Evolutionary conservation across 2,113 vertebrate species (phyloP).

Genomic region (Toxostoma redivivum): DNA sequence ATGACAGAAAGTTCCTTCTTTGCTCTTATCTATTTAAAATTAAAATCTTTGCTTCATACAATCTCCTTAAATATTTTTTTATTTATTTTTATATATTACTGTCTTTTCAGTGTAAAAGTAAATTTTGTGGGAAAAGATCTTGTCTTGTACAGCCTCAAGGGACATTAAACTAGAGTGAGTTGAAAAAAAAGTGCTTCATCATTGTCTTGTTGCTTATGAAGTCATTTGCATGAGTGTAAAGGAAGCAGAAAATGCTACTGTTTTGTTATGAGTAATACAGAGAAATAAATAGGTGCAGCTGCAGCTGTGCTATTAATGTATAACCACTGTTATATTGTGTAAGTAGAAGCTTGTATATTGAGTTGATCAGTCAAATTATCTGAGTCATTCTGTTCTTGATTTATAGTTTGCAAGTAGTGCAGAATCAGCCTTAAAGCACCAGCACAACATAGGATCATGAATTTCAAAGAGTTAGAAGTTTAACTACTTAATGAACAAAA

Average conservation of each 20-base stretch:
- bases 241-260: not conserved
- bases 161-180: not conserved
- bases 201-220: not conserved
- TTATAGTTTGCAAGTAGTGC: not conserved
- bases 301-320: not conserved
- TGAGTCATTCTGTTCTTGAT: not conserved
- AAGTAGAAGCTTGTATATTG: not conserved
- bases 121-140: not conserved
- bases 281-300: slow-evolving; percentile 2
- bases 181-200: not conserved
- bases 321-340: not conserved
- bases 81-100: not conserved
- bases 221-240: not conserved
- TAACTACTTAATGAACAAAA: not conserved
- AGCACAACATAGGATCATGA: not conserved
- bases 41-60: not conserved
- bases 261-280: not conserved
- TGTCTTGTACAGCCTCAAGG: not conserved
- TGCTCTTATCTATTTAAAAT: not conserved
- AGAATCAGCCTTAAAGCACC: not conserved
- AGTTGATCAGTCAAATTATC: not conserved
- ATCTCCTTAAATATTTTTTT: not conserved
- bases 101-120: not conserved
- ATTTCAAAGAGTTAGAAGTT: not conserved
- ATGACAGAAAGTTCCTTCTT: not conserved